Percentiles rank a stretch among this genome's conserved stretches.
Conservation (phyloP, 2,113 vertebrate genomes). For the Embiotoca jacksoni region DNA sequence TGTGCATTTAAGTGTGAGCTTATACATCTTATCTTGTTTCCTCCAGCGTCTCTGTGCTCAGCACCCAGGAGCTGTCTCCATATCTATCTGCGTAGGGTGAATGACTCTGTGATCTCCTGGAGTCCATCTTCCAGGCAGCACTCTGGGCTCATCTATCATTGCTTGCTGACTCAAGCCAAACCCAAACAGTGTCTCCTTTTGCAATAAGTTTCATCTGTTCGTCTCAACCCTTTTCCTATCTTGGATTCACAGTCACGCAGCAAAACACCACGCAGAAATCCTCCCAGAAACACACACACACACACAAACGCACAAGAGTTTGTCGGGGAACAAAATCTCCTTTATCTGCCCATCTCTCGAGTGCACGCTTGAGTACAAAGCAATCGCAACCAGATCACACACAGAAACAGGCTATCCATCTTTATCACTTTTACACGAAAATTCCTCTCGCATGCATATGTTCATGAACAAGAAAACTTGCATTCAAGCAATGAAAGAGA, state of each 20-base stretch:
- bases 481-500: slow-evolving; percentile 26
- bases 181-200: slow-evolving; percentile 17
- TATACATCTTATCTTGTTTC: slow-evolving; percentile 51
- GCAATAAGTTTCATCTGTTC: slow-evolving; percentile 28
- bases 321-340: slow-evolving; percentile 2
- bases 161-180: slow-evolving; percentile 58
- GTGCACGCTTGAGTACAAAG: slow-evolving; percentile 37
- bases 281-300: slow-evolving; percentile 12
- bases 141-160: slow-evolving; percentile 61
- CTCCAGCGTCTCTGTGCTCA: slow-evolving; percentile 33
- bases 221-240: slow-evolving; percentile 6
- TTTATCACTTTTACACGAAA: slow-evolving; percentile 40
- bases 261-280: not conserved
- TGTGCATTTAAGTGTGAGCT: slow-evolving; percentile 12
- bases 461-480: slow-evolving; percentile 39
- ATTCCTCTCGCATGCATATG: slow-evolving; percentile 23
- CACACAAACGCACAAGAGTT: slow-evolving; percentile 8
- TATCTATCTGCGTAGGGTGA: slow-evolving; percentile 56
- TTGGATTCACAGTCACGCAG: slow-evolving; percentile 6
- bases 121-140: slow-evolving; percentile 46
- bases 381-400: slow-evolving; percentile 57
- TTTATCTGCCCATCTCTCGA: slow-evolving; percentile 29
- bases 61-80: slow-evolving; percentile 29
- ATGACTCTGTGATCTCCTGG: slow-evolving; percentile 54
- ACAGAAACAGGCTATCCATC: slow-evolving; percentile 58